These are phyloP conservation scores for Tragelaphus scriptus DNA, from an alignment of 2,113 vertebrate species.

Conservation along the genomic window DNA sequence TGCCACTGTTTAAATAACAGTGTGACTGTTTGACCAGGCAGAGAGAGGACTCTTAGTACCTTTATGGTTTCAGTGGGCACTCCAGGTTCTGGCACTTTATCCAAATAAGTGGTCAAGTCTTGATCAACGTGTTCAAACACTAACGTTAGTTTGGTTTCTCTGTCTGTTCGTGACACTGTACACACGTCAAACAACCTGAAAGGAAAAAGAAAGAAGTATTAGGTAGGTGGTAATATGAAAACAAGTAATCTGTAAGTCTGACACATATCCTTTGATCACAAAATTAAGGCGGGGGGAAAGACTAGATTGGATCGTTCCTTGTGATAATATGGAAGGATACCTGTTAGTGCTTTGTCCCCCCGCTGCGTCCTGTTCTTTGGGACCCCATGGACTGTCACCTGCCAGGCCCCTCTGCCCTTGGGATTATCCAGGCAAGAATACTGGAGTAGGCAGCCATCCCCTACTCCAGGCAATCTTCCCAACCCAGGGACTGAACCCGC, in stretches of 20 bases:
- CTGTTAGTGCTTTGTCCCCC: not conserved
- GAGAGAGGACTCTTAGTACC: slow-evolving; percentile 79
- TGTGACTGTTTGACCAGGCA: not conserved
- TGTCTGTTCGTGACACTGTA: slow-evolving; percentile 95
- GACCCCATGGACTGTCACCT: not conserved
- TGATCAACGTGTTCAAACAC: slow-evolving; percentile 99
- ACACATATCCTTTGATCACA: not conserved
- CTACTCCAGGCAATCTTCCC: not conserved
- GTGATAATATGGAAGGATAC: not conserved
- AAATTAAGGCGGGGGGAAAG: fast-evolving
- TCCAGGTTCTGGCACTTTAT: slow-evolving; percentile 97
- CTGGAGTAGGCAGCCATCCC: not conserved
- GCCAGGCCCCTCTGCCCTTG: not conserved
- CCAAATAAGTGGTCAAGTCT: slow-evolving; percentile 98
- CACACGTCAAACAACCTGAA: slow-evolving; percentile 97
- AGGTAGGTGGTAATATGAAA: slow-evolving; percentile 30
- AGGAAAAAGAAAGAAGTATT: slow-evolving; percentile 61
- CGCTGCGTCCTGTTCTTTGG: not conserved
- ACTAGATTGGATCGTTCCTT: not conserved
- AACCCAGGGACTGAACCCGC: not conserved
- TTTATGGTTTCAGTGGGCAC: slow-evolving; percentile 98
- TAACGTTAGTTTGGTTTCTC: slow-evolving; percentile 97
- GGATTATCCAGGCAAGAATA: not conserved
- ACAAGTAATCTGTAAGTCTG: not conserved
- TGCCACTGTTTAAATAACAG: not conserved